These are phyloP conservation scores for Podotricha telesiphe DNA, from an alignment of 2,888 invertebrate species.

Conservation along the genomic window DNA sequence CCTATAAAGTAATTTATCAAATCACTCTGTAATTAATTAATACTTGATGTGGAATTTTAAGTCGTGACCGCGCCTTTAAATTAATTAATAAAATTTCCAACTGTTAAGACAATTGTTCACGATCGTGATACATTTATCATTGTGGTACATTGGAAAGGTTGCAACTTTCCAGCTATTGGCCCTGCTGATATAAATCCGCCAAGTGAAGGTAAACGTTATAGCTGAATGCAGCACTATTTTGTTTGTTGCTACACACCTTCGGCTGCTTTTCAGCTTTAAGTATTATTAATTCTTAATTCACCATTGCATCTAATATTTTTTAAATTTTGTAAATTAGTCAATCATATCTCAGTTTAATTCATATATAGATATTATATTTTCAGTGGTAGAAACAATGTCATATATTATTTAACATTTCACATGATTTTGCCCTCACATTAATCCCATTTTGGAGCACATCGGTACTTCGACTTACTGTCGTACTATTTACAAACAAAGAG, in stretches of 20 bases:
- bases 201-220: slow-evolving; percentile 41
- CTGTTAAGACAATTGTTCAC: slow-evolving; percentile 48
- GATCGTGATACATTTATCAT: slow-evolving; percentile 50
- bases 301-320: no score
- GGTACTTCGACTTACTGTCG: no score
- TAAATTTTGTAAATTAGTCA: no score
- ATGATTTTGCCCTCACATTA: no score
- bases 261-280: slow-evolving; percentile 11
- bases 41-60: slow-evolving; percentile 45
- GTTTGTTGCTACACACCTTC: slow-evolving; percentile 23
- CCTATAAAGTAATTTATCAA: slow-evolving; percentile 42
- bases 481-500: no score
- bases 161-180: slow-evolving; percentile 45
- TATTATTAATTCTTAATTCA: no score
- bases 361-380: no score
- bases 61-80: slow-evolving; percentile 48
- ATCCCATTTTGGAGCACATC: no score
- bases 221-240: slow-evolving; percentile 35
- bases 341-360: no score
- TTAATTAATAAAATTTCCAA: slow-evolving; percentile 50
- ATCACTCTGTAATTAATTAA: slow-evolving; percentile 40
- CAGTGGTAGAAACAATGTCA: no score
- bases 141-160: slow-evolving; percentile 47
- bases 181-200: slow-evolving; percentile 42
- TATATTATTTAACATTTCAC: no score